Percentiles rank a stretch among this genome's conserved stretches.
phyloP scores from a whole-genome alignment of 2,888 invertebrate genomes.

The Danaus chrysippus region DNA sequence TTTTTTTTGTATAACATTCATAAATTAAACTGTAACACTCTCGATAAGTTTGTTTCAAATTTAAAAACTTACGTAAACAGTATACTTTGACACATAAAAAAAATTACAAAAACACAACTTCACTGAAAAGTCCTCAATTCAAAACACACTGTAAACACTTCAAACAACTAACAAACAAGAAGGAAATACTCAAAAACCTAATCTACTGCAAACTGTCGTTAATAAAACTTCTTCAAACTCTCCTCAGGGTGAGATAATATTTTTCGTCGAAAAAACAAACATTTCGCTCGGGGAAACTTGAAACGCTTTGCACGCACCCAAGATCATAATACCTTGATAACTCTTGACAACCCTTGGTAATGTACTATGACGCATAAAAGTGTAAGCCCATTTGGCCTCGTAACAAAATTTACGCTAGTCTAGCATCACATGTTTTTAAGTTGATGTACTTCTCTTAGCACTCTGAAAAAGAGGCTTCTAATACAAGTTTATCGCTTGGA shows the following conservation, averaged over 20 bases:
- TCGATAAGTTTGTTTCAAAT: neutral
- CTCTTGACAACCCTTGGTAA: constrained; percentile 28
- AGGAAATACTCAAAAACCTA: constrained; percentile 29
- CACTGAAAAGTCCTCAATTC: constrained; percentile 14
- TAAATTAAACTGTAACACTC: neutral
- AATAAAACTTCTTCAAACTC: constrained; percentile 66
- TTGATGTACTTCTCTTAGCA: constrained; percentile 13
- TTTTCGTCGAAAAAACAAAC: constrained; percentile 55
- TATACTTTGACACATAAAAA: constrained; percentile 8
- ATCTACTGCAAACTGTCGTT: constrained; percentile 61
- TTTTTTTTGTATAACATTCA: no score
- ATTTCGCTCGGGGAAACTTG: constrained; percentile 30
- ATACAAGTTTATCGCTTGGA: neutral
- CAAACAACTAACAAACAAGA: constrained; percentile 26
- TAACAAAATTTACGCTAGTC: constrained; percentile 27
- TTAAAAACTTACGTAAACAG: constrained; percentile 17
- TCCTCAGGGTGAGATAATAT: constrained; percentile 64
- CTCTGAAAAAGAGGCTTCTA: constrained; percentile 2
- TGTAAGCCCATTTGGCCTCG: constrained; percentile 26
- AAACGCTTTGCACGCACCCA: constrained; percentile 24
- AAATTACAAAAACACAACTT: constrained; percentile 4
- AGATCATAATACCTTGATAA: constrained; percentile 31
- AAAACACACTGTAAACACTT: constrained; percentile 24
- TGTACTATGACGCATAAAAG: constrained; percentile 26
- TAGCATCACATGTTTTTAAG: constrained; percentile 25